Conservation (phyloP, 2,113 vertebrate species). For the Diadophis punctatus region DNA sequence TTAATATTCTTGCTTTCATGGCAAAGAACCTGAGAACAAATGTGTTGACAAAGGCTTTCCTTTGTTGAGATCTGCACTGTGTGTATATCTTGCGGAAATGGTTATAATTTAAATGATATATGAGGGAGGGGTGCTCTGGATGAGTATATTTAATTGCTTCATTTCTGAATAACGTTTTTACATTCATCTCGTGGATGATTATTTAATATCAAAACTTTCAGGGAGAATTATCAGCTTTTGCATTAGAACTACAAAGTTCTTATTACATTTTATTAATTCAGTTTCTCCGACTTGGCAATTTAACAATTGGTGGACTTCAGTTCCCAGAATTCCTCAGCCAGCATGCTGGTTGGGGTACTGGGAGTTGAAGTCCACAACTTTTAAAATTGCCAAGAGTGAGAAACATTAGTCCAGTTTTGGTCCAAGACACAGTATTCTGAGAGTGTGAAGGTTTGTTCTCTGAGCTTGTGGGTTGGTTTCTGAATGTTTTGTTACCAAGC, state of each 20-base stretch:
- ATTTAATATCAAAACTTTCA: not conserved
- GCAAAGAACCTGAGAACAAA: not conserved
- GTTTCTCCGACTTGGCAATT: not conserved
- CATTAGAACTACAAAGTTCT: not conserved
- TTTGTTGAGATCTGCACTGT: not conserved
- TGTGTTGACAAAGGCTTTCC: not conserved
- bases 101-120: not conserved
- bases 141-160: not conserved
- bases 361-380: not conserved
- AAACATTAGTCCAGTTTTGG: not conserved
- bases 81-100: not conserved
- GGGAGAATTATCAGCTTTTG: not conserved
- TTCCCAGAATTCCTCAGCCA: not conserved
- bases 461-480: no score
- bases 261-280: not conserved
- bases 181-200: not conserved
- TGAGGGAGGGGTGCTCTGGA: not conserved
- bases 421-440: not conserved
- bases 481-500: no score
- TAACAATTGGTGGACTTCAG: not conserved
- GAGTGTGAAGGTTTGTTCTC: no score
- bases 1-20: not conserved
- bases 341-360: not conserved
- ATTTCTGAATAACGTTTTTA: not conserved
- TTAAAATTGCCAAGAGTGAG: not conserved